Conservation (phyloP, 30 jellyfish, hydroid and myxozoan genomes). For the Aurelia aurita region DNA sequence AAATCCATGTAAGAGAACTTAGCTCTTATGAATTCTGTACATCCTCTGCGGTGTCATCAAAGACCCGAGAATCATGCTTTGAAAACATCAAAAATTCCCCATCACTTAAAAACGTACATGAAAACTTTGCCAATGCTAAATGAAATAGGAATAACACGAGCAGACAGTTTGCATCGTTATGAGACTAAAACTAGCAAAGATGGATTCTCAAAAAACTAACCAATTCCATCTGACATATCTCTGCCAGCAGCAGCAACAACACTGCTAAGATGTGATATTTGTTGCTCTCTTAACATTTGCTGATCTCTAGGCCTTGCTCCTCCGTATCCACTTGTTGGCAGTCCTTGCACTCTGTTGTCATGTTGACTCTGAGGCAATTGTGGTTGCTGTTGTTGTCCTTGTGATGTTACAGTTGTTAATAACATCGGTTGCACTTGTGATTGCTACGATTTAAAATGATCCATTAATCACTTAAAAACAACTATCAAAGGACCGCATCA, state of each 20-base stretch:
- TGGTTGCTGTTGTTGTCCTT: neutral
- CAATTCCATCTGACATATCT: constrained; percentile 55
- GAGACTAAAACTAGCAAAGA: too few relatives aligned
- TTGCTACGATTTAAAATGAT: constrained; percentile 2
- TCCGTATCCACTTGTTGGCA: constrained; percentile 26
- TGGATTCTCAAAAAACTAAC: neutral
- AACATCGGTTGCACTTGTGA: constrained; percentile 46
- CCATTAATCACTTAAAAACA: too few relatives aligned
- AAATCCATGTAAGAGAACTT: too few relatives aligned
- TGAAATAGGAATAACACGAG: too few relatives aligned
- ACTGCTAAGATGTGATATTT: neutral
- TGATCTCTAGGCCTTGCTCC: constrained; percentile 69
- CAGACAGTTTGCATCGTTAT: too few relatives aligned
- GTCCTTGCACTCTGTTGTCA: neutral
- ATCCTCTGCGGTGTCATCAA: too few relatives aligned
- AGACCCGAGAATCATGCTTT: too few relatives aligned
- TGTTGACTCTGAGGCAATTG: neutral
- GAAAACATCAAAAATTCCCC: too few relatives aligned
- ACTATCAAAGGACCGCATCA: too few relatives aligned
- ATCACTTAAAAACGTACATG: too few relatives aligned
- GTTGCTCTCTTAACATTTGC: neutral
- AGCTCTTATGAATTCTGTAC: too few relatives aligned
- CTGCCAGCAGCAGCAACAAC: neutral
- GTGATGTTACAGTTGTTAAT: neutral
- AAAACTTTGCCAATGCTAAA: too few relatives aligned